Conservation (phyloP, 2,888 invertebrate genomes). For the Teinopalpus imperialis region DNA sequence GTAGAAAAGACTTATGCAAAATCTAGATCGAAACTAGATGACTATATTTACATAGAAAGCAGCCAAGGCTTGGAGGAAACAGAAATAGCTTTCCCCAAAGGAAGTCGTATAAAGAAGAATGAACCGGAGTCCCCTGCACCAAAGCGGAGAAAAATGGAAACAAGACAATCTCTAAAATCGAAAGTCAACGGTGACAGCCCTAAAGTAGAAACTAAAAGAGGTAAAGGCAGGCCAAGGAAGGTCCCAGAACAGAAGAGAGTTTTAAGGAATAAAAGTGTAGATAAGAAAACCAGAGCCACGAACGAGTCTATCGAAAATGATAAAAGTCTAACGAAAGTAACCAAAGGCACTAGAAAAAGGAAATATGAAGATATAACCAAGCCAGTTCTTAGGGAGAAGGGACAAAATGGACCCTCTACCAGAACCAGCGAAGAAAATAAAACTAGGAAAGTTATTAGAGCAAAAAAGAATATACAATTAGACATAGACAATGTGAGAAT, state of each 20-base stretch:
- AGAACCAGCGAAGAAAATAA: slow-evolving; percentile 40
- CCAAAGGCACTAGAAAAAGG: slow-evolving; percentile 58
- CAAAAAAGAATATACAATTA: slow-evolving; percentile 41
- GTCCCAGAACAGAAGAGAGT: slow-evolving; percentile 36
- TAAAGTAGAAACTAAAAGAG: slow-evolving; percentile 38
- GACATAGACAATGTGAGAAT: slow-evolving; percentile 52
- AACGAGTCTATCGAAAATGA: slow-evolving; percentile 76
- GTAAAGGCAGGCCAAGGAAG: slow-evolving; percentile 35
- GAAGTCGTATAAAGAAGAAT: slow-evolving; percentile 49
- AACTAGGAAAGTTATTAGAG: slow-evolving; percentile 50
- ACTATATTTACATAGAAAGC: slow-evolving; percentile 70
- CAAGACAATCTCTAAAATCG: slow-evolving; percentile 38
- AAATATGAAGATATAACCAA: slow-evolving; percentile 57
- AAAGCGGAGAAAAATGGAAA: slow-evolving; percentile 64
- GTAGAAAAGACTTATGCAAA: slow-evolving; percentile 71
- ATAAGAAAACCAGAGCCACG: slow-evolving; percentile 47
- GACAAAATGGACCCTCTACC: slow-evolving; percentile 59
- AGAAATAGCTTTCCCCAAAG: slow-evolving; percentile 61
- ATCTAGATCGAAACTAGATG: slow-evolving; percentile 65
- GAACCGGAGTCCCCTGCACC: slow-evolving; percentile 56
- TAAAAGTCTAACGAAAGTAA: slow-evolving; percentile 52
- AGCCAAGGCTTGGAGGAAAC: slow-evolving; percentile 62
- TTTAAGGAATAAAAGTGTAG: slow-evolving; percentile 26
- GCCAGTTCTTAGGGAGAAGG: slow-evolving; percentile 69
- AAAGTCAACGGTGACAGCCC: slow-evolving; percentile 39